Evolutionary conservation across 2,888 invertebrate genomes (phyloP), one percentile per base, ranked within the genome.

Genomic region (Anorthoa munda): DNA sequence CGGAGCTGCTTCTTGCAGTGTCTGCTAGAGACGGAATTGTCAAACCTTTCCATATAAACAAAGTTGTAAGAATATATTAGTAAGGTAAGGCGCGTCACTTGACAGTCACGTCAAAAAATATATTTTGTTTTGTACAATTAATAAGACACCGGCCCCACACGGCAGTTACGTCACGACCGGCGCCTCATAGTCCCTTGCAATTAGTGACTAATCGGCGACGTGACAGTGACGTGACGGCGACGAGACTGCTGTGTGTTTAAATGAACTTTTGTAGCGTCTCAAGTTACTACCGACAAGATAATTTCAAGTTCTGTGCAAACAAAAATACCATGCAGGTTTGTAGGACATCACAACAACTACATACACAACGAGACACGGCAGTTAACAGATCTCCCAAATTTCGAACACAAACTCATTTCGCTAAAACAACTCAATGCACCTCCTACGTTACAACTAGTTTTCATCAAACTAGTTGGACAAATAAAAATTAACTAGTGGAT

Each of bases 341-440:
- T 55, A 75, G 23, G 48, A 53, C 60, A 45, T 55, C 23, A 31
- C 45, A 50, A 75, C 61, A 63, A 39, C 66, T 31, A 56, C 13
- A 66, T 31, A 56, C 13, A 66, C 56, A 53, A 79, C 18, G 15
- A 59, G 50, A 60, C 31, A 17, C 26, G 50, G 63, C 61, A 51
- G 46, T 60, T 65, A 66, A 59, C 70, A 45, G 56, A 75, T 55
- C 69, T 61, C 71, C 45, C 46, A 18, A 53, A 81, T 70, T 84
- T 55, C 55, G n/a, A 65, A 80, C 59, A 68, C 46, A 66, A 84
- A 81, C 66, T 81, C 67, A 84, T 76, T 81, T 50, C 59, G 12
- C 71, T 76, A 59, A 69, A 84, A 84, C 72, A 84, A 81, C 81
- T 72, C 58, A 12, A 84, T 68, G 21, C 61, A 75, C 72, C 55